Evolutionary conservation across 2,113 vertebrate species (phyloP).

Genomic region (Zosterops lateralis): DNA sequence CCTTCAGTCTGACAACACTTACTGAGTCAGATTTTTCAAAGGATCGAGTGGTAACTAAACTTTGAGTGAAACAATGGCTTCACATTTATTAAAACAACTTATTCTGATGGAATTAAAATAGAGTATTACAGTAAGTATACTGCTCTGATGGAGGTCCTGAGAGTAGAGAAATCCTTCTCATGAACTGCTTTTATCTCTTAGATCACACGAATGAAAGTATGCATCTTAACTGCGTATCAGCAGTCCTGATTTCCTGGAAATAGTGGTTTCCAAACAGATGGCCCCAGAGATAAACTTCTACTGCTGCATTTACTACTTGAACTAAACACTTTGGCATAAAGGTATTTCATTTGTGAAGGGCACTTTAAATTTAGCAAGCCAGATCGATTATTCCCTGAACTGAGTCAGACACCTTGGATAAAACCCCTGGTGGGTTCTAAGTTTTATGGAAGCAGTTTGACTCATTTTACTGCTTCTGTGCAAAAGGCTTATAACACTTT

Average conservation of each 20-base stretch:
- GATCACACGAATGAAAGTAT: neutral
- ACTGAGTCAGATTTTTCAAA: neutral
- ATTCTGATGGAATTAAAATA: neutral
- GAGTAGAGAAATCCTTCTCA: neutral
- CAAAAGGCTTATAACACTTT: neutral
- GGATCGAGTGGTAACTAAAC: neutral
- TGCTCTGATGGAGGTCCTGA: neutral
- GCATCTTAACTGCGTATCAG: neutral
- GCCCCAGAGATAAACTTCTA: neutral
- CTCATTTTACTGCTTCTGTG: neutral
- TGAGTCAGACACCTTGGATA: neutral
- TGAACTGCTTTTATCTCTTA: neutral
- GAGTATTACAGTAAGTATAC: neutral
- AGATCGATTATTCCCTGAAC: neutral
- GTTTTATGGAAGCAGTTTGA: neutral
- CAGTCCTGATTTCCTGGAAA: neutral
- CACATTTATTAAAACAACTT: neutral
- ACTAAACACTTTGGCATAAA: neutral
- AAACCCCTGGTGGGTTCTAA: neutral
- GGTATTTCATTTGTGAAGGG: neutral
- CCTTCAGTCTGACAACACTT: neutral
- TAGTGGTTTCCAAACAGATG: neutral
- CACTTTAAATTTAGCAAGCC: conserved; percentile 22
- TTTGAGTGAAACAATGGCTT: neutral
- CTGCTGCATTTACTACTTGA: neutral